Percentiles rank a stretch among this genome's conserved stretches.
phyloP scores from a whole-genome alignment of 2,888 invertebrate genomes.

The Piscicola geometra region DNA sequence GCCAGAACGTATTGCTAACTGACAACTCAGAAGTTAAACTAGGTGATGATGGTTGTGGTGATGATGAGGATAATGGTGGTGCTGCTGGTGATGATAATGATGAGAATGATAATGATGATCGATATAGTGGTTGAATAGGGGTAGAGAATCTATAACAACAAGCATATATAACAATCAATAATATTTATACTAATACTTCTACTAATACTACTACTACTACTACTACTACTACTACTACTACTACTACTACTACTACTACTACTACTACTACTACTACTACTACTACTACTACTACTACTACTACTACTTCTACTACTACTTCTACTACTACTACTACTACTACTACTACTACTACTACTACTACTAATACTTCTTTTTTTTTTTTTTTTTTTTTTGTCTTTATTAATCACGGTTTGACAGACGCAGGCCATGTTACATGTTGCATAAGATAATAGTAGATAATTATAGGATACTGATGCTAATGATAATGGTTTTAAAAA shows the following conservation, averaged over 20 bases:
- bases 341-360: slow-evolving; percentile 13
- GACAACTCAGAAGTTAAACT: slow-evolving; percentile 99
- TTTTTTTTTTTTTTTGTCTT: no score
- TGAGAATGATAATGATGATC: slow-evolving; percentile 50
- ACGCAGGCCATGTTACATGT: no score
- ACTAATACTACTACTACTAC: slow-evolving; percentile 9
- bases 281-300: slow-evolving; percentile 24
- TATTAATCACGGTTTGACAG: no score
- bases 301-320: slow-evolving; percentile 22
- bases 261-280: slow-evolving; percentile 24
- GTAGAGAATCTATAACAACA: no score
- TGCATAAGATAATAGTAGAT: no score
- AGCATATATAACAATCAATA: neutral
- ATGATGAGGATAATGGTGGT: no score
- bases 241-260: slow-evolving; percentile 20
- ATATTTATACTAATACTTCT: neutral
- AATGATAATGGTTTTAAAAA: no score
- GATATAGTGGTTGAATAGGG: neutral
- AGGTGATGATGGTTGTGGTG: no score
- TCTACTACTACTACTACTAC: slow-evolving; percentile 22
- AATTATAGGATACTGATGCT: no score
- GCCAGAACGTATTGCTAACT: slow-evolving; percentile 93
- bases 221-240: slow-evolving; percentile 16
- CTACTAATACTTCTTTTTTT: no score
- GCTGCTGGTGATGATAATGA: no score